These are phyloP conservation scores for Anas bahamensis DNA, from an alignment of 2,797 vertebrate genomes.

Conservation along the genomic window DNA sequence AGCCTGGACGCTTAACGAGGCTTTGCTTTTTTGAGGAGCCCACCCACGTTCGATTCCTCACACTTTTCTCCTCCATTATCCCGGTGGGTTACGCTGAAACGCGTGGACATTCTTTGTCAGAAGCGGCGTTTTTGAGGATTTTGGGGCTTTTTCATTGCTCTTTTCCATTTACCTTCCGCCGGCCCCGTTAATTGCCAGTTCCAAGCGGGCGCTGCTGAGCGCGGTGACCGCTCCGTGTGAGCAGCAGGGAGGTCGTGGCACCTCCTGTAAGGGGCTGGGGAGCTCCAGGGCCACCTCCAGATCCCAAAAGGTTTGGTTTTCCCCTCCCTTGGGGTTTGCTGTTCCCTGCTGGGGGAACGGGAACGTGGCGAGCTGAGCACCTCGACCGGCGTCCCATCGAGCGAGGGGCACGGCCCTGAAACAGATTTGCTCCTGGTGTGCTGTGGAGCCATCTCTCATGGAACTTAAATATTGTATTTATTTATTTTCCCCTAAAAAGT, in stretches of 20 bases:
- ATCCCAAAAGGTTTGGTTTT: neutral
- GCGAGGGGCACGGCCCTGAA: neutral
- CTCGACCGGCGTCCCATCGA: neutral
- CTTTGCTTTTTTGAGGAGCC: neutral
- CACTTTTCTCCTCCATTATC: neutral
- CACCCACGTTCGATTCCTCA: neutral
- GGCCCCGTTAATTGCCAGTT: neutral
- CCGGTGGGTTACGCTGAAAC: neutral
- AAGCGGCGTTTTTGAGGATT: neutral
- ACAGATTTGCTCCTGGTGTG: neutral
- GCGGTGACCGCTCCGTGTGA: neutral
- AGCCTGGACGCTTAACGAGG: neutral
- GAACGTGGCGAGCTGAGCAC: neutral
- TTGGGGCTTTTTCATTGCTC: neutral
- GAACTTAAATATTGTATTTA: neutral
- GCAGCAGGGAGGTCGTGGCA: neutral
- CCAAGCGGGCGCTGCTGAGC: neutral
- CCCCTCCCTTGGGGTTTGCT: neutral
- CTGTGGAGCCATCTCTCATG: rapidly evolving
- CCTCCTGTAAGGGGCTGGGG: neutral
- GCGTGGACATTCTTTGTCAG: neutral
- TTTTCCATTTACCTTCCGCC: neutral
- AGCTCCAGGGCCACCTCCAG: neutral
- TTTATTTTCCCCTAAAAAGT: neutral
- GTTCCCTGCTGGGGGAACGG: neutral